Conservation (phyloP, 2,888 invertebrate genomes). For the Tipula confusa region DNA sequence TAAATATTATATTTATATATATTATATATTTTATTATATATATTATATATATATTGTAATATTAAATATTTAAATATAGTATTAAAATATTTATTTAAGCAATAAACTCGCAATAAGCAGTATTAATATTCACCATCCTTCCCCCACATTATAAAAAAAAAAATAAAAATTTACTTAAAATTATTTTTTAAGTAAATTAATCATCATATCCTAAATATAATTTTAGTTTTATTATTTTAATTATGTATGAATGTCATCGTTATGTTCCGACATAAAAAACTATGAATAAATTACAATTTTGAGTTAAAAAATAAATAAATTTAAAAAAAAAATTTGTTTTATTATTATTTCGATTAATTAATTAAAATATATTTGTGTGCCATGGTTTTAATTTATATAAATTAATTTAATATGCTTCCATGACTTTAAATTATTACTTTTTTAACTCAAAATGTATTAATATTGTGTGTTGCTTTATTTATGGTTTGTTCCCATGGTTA, state of each 20-base stretch:
- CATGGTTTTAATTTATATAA: not conserved
- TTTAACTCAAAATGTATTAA: not conserved
- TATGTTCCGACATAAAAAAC: not conserved
- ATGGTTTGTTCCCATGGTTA: not conserved
- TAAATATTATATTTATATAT: not conserved
- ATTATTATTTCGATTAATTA: not conserved
- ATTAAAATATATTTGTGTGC: not conserved
- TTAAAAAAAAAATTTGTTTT: not conserved
- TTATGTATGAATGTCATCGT: not conserved
- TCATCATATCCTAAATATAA: not conserved
- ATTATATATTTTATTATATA: not conserved
- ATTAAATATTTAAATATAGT: not conserved
- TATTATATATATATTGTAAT: too few species aligned
- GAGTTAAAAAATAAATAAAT: not conserved
- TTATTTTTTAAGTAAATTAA: not conserved
- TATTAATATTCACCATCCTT: conserved; percentile 31
- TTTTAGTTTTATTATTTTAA: conserved; percentile 5
- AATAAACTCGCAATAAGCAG: conserved; percentile 33
- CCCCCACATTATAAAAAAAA: not conserved
- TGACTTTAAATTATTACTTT: not conserved
- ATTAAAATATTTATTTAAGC: conserved; percentile 32
- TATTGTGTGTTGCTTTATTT: not conserved
- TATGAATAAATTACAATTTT: not conserved
- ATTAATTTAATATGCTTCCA: conserved; percentile 3
- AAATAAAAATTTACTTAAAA: not conserved